These are phyloP conservation scores for Dryoscopus gambensis DNA, from an alignment of 2,113 vertebrate genomes.

Conservation along the genomic window DNA sequence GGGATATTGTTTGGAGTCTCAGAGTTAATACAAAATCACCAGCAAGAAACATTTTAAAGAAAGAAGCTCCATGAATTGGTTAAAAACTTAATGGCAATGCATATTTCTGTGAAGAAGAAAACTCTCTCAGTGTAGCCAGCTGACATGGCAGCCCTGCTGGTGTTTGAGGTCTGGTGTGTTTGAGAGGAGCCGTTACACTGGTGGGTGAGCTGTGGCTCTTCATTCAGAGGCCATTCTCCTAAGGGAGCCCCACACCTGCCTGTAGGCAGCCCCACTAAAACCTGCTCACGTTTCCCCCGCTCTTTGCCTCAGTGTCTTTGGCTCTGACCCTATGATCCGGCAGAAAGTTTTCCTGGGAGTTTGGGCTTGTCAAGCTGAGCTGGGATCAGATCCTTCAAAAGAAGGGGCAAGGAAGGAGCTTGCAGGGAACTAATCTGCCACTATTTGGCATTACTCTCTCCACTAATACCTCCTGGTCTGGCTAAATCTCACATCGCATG, in stretches of 20 bases:
- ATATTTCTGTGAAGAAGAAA: background rate
- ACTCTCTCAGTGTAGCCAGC: background rate
- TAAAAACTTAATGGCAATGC: background rate
- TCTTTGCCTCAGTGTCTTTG: background rate
- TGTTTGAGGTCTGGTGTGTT: background rate
- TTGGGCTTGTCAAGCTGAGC: background rate
- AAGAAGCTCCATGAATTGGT: background rate
- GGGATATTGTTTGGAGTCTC: background rate
- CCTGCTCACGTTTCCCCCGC: background rate
- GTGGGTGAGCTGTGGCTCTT: background rate
- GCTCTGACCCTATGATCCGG: background rate
- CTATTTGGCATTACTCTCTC: background rate
- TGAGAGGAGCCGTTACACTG: fast-evolving
- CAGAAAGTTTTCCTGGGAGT: background rate
- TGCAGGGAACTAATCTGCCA: background rate
- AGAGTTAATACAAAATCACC: background rate
- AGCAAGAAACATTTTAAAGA: background rate
- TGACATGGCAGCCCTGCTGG: background rate
- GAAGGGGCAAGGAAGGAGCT: background rate
- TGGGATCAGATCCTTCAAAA: background rate
- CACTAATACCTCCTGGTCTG: background rate
- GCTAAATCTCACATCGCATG: background rate
- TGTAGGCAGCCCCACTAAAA: background rate
- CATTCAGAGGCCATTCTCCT: background rate
- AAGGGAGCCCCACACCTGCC: background rate